These are phyloP conservation scores for Plagodis dolabraria DNA, from an alignment of 2,888 invertebrate genomes.

Conservation along the genomic window DNA sequence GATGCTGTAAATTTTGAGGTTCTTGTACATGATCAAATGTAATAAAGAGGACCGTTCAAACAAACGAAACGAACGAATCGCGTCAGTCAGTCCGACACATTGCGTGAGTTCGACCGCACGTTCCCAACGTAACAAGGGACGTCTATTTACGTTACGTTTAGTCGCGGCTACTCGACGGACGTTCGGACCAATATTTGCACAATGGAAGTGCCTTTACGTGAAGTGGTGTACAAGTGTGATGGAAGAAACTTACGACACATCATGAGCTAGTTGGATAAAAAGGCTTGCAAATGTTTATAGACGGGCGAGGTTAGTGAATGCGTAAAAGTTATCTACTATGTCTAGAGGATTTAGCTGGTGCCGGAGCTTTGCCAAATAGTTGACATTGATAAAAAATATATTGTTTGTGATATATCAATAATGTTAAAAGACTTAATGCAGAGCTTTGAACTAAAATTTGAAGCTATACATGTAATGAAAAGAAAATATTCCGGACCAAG, in stretches of 20 bases:
- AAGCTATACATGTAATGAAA: too few species aligned
- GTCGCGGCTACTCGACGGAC: conserved; percentile 46
- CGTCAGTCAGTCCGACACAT: conserved; percentile 61
- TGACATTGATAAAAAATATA: conserved; percentile 13
- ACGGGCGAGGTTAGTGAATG: conserved; percentile 73
- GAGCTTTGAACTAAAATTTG: too few species aligned
- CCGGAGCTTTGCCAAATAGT: conserved; percentile 1
- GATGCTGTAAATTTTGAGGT: conserved; percentile 3
- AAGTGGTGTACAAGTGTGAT: conserved; percentile 71
- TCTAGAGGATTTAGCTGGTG: not conserved
- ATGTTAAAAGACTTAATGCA: too few species aligned
- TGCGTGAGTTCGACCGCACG: conserved; percentile 69
- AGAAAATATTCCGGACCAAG: too few species aligned
- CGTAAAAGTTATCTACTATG: not conserved
- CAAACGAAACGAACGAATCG: conserved; percentile 38
- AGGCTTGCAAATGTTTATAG: conserved; percentile 72
- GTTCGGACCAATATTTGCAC: conserved; percentile 61
- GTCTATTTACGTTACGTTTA: conserved; percentile 58
- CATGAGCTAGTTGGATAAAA: conserved; percentile 63
- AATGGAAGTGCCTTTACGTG: conserved; percentile 66
- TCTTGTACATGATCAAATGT: conserved; percentile 32
- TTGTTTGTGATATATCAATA: conserved; percentile 2
- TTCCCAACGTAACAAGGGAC: conserved; percentile 55
- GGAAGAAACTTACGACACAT: conserved; percentile 61
- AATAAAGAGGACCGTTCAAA: conserved; percentile 62